phyloP scores from a whole-genome alignment of 2,888 invertebrate genomes.

The Ptilodon capucinus region DNA sequence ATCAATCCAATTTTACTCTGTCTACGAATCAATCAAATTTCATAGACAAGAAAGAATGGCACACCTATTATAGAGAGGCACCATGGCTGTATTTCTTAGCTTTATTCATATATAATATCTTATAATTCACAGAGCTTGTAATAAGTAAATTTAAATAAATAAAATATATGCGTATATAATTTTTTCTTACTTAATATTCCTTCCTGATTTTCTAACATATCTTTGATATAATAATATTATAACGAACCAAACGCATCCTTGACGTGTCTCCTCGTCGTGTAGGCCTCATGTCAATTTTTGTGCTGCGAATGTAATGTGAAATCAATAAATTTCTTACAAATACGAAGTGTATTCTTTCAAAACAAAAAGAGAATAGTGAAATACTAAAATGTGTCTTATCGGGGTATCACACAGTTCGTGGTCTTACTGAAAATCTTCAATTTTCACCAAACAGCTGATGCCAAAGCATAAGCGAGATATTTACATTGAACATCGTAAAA shows the following conservation, averaged over 20 bases:
- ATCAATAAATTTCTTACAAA: constrained; percentile 2
- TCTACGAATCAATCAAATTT: not conserved
- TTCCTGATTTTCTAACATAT: not conserved
- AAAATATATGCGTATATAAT: no score
- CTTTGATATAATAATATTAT: not conserved
- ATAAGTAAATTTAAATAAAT: no score
- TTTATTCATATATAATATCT: no score
- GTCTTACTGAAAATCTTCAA: constrained; percentile 19
- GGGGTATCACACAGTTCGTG: constrained; percentile 10
- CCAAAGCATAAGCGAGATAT: constrained; percentile 27
- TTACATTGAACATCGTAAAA: constrained; percentile 11
- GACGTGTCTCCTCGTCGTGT: constrained; percentile 61
- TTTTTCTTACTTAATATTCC: no score
- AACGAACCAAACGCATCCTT: constrained; percentile 25
- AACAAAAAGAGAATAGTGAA: constrained; percentile 6
- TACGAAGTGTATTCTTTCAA: not conserved
- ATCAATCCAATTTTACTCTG: not conserved
- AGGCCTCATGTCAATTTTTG: constrained; percentile 46
- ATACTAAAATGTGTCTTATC: constrained; percentile 25
- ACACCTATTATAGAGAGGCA: no score
- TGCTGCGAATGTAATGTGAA: constrained; percentile 18
- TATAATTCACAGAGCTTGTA: no score
- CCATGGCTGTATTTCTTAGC: no score
- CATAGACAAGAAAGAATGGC: not conserved
- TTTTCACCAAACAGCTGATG: constrained; percentile 44